Evolutionary conservation across 2,797 vertebrate species (phyloP), one percentile per base, ranked within the genome.

Genomic region (Chloroceryle amazona): DNA sequence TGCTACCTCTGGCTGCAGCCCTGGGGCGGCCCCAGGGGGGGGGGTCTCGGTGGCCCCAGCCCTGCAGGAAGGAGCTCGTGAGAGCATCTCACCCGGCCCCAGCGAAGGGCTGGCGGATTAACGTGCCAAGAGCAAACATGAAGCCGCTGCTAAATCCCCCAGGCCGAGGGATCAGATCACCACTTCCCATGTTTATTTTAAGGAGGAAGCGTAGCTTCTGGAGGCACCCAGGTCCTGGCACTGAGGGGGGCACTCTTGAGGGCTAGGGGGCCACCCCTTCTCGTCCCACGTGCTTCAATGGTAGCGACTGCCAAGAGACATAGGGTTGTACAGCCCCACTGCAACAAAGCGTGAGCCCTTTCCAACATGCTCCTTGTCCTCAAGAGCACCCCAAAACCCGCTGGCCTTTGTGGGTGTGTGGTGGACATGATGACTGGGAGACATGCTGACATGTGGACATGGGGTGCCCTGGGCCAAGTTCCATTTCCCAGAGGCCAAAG

Each of bases 131-230:
- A 93, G 82, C 68, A 73, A 83, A 70, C 57, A 44, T 8, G 31
- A 86, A 70, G 80, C 90, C 10, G 2, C 11, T 0, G 9, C 31
- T 86, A 93, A 90, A 83, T 70, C 82, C 82, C 72, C 0, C 1
- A 49, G 82, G 55, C 90, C 14, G 0, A 15, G 28, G 58, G 86
- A 86, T 90, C 79, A 0, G 65, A 93, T 96, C 95, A 55, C 90
- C 44, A 37, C 88, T 86, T 96, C 88, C 92, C 95, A 83, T 39
- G 68, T 93, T 96, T 96, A 95, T 95, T 96, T 96, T 96, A 94
- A 93, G 96, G 86, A 83, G 75, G 72, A 93, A 93, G 88, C 1
- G 0, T 35, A 42, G 31, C 42, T n/a, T 68, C 49, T 15, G 3
- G 47, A 81, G 61, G 87, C 35, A 1, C 46, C 33, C 66, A 3